Evolutionary conservation across 2,113 vertebrate genomes (phyloP).

Genomic region (Spea bombifrons): DNA sequence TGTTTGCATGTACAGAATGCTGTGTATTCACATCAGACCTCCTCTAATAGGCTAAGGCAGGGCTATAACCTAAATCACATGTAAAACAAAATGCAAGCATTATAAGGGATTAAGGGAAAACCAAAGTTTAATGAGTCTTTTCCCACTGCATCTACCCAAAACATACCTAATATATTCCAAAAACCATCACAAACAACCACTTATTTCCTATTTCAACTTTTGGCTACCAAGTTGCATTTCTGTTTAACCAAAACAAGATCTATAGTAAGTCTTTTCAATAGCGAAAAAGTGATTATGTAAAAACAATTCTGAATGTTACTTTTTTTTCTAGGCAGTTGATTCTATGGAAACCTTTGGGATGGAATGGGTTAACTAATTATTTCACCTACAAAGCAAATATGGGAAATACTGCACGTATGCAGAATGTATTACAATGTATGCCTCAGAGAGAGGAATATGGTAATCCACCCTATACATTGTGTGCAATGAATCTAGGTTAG

Average conservation of each 20-base stretch:
- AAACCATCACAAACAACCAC: constrained; percentile 38
- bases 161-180: constrained; percentile 45
- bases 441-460: constrained; percentile 16
- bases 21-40: constrained; percentile 26
- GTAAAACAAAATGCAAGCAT: constrained; percentile 44
- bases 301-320: too few species aligned
- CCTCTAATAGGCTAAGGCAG: constrained; percentile 25
- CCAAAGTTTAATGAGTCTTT: constrained; percentile 36
- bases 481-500: constrained; percentile 15
- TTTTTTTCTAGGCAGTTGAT: background rate
- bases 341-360: background rate
- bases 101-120: constrained; percentile 40
- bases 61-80: constrained; percentile 45
- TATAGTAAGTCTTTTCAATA: constrained; percentile 27
- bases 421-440: constrained; percentile 16
- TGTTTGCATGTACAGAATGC: constrained; percentile 4
- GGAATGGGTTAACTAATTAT: background rate
- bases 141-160: constrained; percentile 43
- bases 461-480: constrained; percentile 13
- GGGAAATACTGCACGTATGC: constrained; percentile 18
- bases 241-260: constrained; percentile 36
- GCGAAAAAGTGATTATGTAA: background rate
- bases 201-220: constrained; percentile 42
- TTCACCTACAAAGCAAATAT: background rate
- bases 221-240: constrained; percentile 30